Conservation (phyloP, 2,797 vertebrate species). For the Urophycis tenuis region DNA sequence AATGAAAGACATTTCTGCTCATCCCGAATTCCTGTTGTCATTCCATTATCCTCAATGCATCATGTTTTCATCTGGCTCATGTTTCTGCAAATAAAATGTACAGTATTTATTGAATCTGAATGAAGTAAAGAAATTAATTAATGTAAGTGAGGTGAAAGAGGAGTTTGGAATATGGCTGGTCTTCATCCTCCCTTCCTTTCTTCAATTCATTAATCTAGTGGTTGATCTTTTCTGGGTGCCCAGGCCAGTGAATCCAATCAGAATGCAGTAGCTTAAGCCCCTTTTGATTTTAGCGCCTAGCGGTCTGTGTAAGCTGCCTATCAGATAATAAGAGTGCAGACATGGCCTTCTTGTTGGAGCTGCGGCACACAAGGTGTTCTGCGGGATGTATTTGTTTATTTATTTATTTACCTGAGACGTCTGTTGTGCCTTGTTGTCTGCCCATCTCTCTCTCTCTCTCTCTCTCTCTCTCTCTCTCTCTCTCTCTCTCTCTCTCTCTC, state of each 20-base stretch:
- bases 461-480: slow-evolving; percentile 1
- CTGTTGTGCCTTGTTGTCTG: not conserved
- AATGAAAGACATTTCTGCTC: not conserved
- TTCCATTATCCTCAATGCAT: not conserved
- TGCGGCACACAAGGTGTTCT: not conserved
- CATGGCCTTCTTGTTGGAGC: not conserved
- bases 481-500: slow-evolving; percentile 33
- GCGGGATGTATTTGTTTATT: slow-evolving; percentile 3
- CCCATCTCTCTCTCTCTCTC: not conserved
- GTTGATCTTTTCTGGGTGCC: slow-evolving; percentile 56
- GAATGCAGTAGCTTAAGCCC: slow-evolving; percentile 56
- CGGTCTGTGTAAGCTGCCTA: slow-evolving; percentile 69
- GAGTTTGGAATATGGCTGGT: slow-evolving; percentile 9
- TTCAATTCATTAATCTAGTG: slow-evolving; percentile 61
- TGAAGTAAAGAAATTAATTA: not conserved
- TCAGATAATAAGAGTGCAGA: slow-evolving; percentile 61
- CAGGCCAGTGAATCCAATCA: slow-evolving; percentile 63
- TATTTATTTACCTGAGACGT: slow-evolving; percentile 53
- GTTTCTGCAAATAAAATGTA: not conserved
- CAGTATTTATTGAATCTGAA: not conserved
- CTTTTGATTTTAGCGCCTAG: slow-evolving; percentile 61
- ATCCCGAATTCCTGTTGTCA: not conserved
- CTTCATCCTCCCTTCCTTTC: slow-evolving; percentile 21
- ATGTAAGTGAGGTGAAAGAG: slow-evolving; percentile 17
- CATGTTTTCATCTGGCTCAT: not conserved